phyloP scores from a whole-genome alignment of 1,140 invertebrate species.

The Pachypsylla venusta region DNA sequence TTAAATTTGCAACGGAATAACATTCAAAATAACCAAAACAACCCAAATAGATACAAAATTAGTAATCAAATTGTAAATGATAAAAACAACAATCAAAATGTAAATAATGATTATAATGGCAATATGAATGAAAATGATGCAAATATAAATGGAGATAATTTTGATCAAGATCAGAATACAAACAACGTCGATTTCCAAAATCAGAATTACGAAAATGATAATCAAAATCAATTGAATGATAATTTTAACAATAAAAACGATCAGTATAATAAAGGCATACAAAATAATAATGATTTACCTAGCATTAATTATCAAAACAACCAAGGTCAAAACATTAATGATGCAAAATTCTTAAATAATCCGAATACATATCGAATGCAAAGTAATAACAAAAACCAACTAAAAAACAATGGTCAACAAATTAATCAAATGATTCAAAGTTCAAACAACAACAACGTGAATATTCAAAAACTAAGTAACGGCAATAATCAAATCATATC shows the following conservation, averaged over 20 bases:
- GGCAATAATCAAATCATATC: too few relatives aligned
- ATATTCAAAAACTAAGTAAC: too few relatives aligned
- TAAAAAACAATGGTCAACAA: too few relatives aligned
- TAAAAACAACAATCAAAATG: too few relatives aligned
- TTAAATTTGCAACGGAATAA: background rate
- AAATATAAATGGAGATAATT: background rate
- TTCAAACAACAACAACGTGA: too few relatives aligned
- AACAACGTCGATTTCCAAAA: background rate
- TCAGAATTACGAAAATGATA: background rate
- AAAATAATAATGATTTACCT: background rate
- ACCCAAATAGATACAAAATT: background rate
- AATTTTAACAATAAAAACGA: background rate
- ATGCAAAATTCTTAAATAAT: too few relatives aligned
- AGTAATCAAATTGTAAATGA: background rate
- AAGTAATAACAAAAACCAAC: too few relatives aligned
- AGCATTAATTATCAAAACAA: background rate
- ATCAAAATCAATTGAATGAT: conserved; percentile 7
- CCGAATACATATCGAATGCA: too few relatives aligned
- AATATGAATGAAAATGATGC: background rate
- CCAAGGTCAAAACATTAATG: too few relatives aligned
- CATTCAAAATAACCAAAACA: background rate
- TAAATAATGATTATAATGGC: background rate
- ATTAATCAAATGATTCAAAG: too few relatives aligned
- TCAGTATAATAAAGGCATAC: background rate
- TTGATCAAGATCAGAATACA: background rate